A percentile compares a stretch with the other conserved stretches of the same genome.
These are phyloP conservation scores for Melanerpes aurifrons DNA, from an alignment of 2,113 vertebrate genomes.

Conservation along the genomic window DNA sequence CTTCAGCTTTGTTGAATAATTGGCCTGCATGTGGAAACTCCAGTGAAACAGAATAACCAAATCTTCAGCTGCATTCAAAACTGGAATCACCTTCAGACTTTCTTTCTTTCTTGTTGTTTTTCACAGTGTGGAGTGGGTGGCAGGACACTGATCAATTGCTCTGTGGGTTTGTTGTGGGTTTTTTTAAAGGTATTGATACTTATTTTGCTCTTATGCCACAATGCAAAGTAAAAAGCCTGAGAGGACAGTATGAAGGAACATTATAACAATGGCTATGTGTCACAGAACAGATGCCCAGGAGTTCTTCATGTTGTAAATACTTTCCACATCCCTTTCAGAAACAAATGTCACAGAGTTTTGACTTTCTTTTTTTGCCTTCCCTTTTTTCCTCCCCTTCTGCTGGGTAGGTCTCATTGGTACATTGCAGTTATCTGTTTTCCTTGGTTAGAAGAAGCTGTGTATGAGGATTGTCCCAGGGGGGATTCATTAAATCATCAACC, in stretches of 20 bases:
- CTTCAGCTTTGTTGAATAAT: neutral
- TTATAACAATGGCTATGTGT: accelerated
- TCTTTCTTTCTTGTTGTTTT: neutral
- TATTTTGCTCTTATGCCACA: neutral
- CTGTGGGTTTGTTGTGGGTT: neutral
- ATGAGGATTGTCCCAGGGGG: constrained; percentile 70
- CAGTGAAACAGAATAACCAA: neutral
- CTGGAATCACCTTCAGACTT: neutral
- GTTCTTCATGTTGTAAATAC: neutral
- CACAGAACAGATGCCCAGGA: neutral
- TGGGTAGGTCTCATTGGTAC: constrained; percentile 93
- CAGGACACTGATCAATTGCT: neutral
- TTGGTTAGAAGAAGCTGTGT: constrained; percentile 82
- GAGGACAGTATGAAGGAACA: neutral
- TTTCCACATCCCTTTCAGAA: neutral
- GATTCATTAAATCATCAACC: neutral
- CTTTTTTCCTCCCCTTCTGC: neutral
- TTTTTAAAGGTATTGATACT: neutral
- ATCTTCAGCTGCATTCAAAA: neutral
- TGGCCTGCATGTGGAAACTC: neutral
- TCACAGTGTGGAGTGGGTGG: neutral
- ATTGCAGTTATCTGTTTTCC: constrained; percentile 96
- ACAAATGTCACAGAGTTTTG: neutral
- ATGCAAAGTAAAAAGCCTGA: neutral
- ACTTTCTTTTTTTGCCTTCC: neutral